phyloP scores from a whole-genome alignment of 2,888 invertebrate species.

The Netelia virgata region DNA sequence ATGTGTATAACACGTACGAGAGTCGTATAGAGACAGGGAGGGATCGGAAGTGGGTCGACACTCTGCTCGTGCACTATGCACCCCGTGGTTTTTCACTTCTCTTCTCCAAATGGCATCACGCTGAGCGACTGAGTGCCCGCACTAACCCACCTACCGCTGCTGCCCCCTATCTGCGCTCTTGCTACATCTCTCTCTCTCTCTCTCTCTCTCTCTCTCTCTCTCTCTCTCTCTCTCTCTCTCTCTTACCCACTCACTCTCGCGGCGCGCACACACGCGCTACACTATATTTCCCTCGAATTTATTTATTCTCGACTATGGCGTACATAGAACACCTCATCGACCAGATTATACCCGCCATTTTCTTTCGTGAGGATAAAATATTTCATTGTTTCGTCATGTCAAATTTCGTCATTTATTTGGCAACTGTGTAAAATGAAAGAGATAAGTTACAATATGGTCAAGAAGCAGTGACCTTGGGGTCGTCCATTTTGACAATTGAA shows the following conservation, averaged over 20 bases:
- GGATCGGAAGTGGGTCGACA: slow-evolving; percentile 38
- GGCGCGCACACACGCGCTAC: too few species aligned
- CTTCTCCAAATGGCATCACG: slow-evolving; percentile 78
- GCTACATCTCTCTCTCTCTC: slow-evolving; percentile 21
- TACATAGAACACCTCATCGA: too few species aligned
- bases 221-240: slow-evolving; percentile 26
- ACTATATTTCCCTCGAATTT: too few species aligned
- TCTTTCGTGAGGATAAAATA: too few species aligned
- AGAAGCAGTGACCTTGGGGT: too few species aligned
- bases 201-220: slow-evolving; percentile 44
- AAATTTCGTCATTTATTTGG: too few species aligned
- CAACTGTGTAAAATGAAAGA: too few species aligned
- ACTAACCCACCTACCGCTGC: slow-evolving; percentile 42
- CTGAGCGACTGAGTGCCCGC: slow-evolving; percentile 81
- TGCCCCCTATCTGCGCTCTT: neutral
- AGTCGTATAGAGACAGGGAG: slow-evolving; percentile 21
- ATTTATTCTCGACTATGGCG: too few species aligned
- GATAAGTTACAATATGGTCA: too few species aligned
- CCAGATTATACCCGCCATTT: too few species aligned
- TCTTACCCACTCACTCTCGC: slow-evolving; percentile 21
- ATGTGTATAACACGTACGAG: slow-evolving; percentile 12
- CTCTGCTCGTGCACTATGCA: slow-evolving; percentile 72
- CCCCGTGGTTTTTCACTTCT: slow-evolving; percentile 78
- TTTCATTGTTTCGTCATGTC: too few species aligned
- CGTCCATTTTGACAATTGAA: too few species aligned